Base-by-base conservation (phyloP, 1,140 invertebrate genomes). In the Bradysia coprophila region DNA sequence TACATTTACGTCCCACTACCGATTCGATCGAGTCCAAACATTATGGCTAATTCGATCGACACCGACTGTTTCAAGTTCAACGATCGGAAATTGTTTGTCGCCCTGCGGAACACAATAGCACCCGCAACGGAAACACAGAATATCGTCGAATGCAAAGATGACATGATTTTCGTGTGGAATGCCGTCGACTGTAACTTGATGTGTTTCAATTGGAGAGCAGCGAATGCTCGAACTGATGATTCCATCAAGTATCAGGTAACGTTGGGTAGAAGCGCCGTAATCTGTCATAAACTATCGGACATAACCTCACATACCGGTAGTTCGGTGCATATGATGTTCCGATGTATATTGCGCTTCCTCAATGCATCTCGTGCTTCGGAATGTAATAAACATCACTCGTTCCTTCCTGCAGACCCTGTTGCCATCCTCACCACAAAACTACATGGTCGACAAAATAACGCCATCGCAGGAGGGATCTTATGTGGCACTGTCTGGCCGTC, bases 361-460 rank as follows among this genome's bases (percentile, higher is more conserved):
- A n/a, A n/a, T n/a, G n/a, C n/a, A n/a, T n/a, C n/a, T n/a, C n/a
- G n/a, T n/a, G n/a, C n/a, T n/a, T 32, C 9, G 9, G 9, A 10
- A 32, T 32, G 28, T n/a, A 32, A n/a, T n/a, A 32, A 32, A 10
- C 9, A 32, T 9, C 28, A 32, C 21, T n/a, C 32, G 46, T 2
- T n/a, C n/a, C n/a, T n/a, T n/a, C n/a, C n/a, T n/a, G n/a, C 46
- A 54, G 48, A 62, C 50, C 8, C 43, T 66, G 2, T 47, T 57
- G 20, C 61, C 59, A 11, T 54, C 54, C 0, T 50, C 49, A 38
- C 49, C 53, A 0, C 48, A 59, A 2, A 46, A 49, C 4, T 57
- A 62, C 33, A 49, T 60, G 6, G 56, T 65, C 5, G 55, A 64
- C 41, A 54, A 54, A 37, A 42, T 66, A 11, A 20, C 51, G 24